A percentile compares a stretch with the other conserved stretches of the same genome.
Conservation (phyloP, 2,797 vertebrate genomes). For the Pseudomugil tenellus region DNA sequence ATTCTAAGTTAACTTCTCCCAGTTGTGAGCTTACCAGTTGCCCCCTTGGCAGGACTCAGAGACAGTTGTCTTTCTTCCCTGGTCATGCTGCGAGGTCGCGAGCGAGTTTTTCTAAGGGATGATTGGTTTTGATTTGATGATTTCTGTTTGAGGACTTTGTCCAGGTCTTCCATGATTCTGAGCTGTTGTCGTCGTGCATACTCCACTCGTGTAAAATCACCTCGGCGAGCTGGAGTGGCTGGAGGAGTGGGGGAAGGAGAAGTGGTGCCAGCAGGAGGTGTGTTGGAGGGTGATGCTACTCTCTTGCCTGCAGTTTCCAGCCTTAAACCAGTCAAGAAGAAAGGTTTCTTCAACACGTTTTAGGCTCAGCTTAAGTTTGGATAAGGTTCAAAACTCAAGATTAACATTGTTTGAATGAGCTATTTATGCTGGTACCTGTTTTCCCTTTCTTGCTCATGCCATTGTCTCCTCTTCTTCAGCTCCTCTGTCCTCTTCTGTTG, state of each 20-base stretch:
- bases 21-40: constrained; percentile 74
- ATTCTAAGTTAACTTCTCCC: neutral
- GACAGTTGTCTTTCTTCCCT: constrained; percentile 85
- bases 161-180: constrained; percentile 89
- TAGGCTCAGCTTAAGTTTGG: neutral
- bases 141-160: constrained; percentile 87
- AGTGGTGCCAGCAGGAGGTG: constrained; percentile 58
- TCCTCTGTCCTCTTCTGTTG: constrained; percentile 89
- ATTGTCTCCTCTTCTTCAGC: constrained; percentile 83
- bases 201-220: constrained; percentile 86
- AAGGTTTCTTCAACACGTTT: neutral
- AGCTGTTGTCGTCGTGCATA: constrained; percentile 88
- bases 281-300: constrained; percentile 49
- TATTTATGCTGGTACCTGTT: constrained; percentile 66
- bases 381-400: neutral
- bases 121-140: constrained; percentile 46
- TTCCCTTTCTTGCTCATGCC: constrained; percentile 85
- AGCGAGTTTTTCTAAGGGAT: constrained; percentile 72
- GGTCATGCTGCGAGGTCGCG: constrained; percentile 87
- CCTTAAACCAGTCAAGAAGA: constrained; percentile 45
- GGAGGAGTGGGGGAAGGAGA: constrained; percentile 76
- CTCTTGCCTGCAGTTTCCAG: constrained; percentile 39
- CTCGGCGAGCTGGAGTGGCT: constrained; percentile 78
- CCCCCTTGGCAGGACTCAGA: constrained; percentile 84
- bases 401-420: neutral